Evolutionary conservation across 2,888 invertebrate genomes (phyloP), one percentile per base, ranked within the genome.

Genomic region (Pristionchus entomophagus): DNA sequence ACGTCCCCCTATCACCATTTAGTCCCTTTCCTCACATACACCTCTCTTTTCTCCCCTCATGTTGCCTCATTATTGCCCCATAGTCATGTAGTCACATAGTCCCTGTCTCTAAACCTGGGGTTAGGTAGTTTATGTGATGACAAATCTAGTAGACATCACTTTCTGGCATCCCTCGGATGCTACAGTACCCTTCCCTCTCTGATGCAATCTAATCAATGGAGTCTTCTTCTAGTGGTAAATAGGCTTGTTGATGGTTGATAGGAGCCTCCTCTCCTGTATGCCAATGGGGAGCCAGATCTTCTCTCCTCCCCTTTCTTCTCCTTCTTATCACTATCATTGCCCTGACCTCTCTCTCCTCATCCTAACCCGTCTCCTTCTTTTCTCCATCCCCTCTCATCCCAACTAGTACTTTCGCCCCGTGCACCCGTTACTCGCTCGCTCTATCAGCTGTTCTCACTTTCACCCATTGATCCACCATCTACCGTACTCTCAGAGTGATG

Each of bases 341-440:
- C 41, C 26, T 82, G 41, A 59, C 82, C 82, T 59, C 56, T 51
- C 62, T 56, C 45, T 26, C 82, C 59, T 26, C 38, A 49, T 62
- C 59, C 62, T 51, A 56, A 56, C 51, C 41, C 82, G 38, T 82
- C 62, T 56, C 82, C 81, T 19, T 35, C 53, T n/a, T 29, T 35
- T 38, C 53, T 81, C 26, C 26, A 10, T 78, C 78, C 38, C 51
- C 49, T 51, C 51, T 78, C 26, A 10, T 78, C 78, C 38, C 51
- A 78, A 78, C 51, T 78, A 78, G 78, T 51, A 53, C 78, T 51
- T 78, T 78, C 77, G 14, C 26, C 29, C 73, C 17, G 32, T 22
- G 17, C 26, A 41, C 17, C 41, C 49, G 49, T 35, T 19, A 29
- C 49, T 51, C 78, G 29, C 29, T 12, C 29, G 49, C 51, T 35